Percentiles rank a stretch among this genome's conserved stretches.
These are phyloP conservation scores for Tetrapedia diversipes DNA, from an alignment of 2,888 invertebrate species.

Conservation along the genomic window DNA sequence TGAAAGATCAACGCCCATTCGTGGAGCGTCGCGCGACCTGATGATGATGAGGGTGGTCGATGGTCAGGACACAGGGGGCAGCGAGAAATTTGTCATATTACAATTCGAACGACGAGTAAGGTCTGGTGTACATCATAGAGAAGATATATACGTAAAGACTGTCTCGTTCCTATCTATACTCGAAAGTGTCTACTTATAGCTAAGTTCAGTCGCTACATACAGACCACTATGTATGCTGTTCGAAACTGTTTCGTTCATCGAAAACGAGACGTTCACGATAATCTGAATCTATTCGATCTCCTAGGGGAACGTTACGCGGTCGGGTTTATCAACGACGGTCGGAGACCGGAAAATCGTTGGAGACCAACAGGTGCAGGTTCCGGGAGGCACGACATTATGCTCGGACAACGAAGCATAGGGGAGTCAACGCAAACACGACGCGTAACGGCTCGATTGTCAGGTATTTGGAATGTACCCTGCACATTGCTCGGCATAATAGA, in stretches of 20 bases:
- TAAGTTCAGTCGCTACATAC: too few species aligned
- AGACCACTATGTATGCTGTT: too few species aligned
- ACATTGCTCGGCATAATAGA: conserved; percentile 45
- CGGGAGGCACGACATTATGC: conserved; percentile 39
- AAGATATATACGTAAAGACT: too few species aligned
- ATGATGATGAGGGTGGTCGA: conserved; percentile 41
- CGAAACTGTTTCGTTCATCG: too few species aligned
- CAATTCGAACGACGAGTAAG: too few species aligned
- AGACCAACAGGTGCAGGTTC: conserved; percentile 19
- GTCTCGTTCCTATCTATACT: too few species aligned
- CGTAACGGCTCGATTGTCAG: conserved; percentile 37
- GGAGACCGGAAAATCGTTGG: conserved; percentile 25
- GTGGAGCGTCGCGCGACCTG: conserved; percentile 94
- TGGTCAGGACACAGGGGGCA: conserved; percentile 34
- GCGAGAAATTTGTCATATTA: conserved; percentile 60
- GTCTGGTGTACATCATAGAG: too few species aligned
- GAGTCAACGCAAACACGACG: conserved; percentile 33
- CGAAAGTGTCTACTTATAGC: too few species aligned
- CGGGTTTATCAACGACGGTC: background rate
- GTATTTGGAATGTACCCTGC: conserved; percentile 38
- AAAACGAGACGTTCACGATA: too few species aligned
- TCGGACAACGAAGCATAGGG: conserved; percentile 18
- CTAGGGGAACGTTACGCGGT: background rate
- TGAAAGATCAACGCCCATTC: conserved; percentile 97
- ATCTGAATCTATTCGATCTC: too few species aligned